A percentile compares a stretch with the other conserved stretches of the same genome.
Conservation (phyloP, 1,140 invertebrate genomes). For the Macrobrachium rosenbergii region DNA sequence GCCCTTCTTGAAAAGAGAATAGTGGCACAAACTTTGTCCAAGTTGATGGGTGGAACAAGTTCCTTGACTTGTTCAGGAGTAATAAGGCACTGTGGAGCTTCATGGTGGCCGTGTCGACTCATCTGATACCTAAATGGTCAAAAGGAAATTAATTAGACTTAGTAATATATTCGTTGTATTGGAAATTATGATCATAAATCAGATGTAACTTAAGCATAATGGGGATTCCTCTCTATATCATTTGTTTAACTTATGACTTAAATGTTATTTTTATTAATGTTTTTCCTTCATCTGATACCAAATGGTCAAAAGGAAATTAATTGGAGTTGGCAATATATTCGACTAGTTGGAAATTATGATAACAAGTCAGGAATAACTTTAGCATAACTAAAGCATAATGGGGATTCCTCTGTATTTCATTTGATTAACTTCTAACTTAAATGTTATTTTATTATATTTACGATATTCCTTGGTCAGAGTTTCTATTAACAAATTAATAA, state of each 20-base stretch:
- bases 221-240: no score
- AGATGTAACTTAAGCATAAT: background rate
- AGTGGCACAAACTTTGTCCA: slow-evolving; percentile 67
- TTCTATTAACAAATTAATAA: no score
- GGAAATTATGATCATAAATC: background rate
- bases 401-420: no score
- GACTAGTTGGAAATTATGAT: background rate
- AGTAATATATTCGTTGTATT: background rate
- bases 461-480: slow-evolving; percentile 67
- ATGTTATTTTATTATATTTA: no score
- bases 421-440: no score
- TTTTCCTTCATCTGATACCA: slow-evolving; percentile 68
- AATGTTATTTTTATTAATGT: no score
- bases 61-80: slow-evolving; percentile 69
- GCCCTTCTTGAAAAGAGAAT: background rate
- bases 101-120: slow-evolving; percentile 69
- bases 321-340: background rate
- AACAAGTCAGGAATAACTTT: background rate
- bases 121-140: slow-evolving; percentile 68
- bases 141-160: background rate
- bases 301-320: background rate
- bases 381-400: no score
- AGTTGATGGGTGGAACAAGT: slow-evolving; percentile 69
- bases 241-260: no score
- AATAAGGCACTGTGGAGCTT: slow-evolving; percentile 69